Evolutionary conservation across 2,888 invertebrate genomes (phyloP).

Genomic region (Pinctada fucata): DNA sequence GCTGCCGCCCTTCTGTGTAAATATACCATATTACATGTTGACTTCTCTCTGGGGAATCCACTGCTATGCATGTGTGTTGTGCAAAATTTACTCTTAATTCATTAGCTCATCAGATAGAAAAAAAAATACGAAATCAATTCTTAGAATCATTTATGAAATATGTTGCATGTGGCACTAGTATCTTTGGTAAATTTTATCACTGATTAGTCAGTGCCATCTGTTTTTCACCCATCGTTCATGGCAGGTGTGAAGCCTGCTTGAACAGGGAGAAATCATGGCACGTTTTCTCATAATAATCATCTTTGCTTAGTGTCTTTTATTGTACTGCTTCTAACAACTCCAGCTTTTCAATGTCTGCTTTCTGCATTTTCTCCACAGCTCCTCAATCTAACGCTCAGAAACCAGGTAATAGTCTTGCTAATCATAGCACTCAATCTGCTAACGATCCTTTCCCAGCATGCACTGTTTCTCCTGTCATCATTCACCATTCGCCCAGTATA

Average conservation of each 20-base stretch:
- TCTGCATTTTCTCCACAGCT: neutral
- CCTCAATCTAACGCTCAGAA: neutral
- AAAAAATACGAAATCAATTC: too few relatives aligned
- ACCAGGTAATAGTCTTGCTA: neutral
- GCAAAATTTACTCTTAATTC: neutral
- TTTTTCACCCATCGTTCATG: too few relatives aligned
- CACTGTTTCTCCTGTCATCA: conserved; percentile 27
- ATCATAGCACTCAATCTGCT: neutral
- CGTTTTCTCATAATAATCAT: too few relatives aligned
- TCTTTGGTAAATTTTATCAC: too few relatives aligned
- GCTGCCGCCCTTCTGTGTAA: neutral
- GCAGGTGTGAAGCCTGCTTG: too few relatives aligned
- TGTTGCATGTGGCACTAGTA: too few relatives aligned
- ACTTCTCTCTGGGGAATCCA: conserved; percentile 35
- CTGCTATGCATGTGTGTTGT: conserved; percentile 31
- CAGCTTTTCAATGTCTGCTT: neutral
- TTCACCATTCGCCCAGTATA: conserved; percentile 23
- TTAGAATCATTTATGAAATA: too few relatives aligned
- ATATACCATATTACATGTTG: neutral
- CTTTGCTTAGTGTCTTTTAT: too few relatives aligned
- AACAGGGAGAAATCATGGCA: too few relatives aligned
- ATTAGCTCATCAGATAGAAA: neutral
- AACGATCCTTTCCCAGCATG: conserved; percentile 26
- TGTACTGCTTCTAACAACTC: too few relatives aligned
- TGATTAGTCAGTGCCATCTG: too few relatives aligned